A percentile compares a stretch with the other conserved stretches of the same genome.
Evolutionary conservation across 2,113 vertebrate genomes (phyloP).

Genomic region (Helogale parvula): DNA sequence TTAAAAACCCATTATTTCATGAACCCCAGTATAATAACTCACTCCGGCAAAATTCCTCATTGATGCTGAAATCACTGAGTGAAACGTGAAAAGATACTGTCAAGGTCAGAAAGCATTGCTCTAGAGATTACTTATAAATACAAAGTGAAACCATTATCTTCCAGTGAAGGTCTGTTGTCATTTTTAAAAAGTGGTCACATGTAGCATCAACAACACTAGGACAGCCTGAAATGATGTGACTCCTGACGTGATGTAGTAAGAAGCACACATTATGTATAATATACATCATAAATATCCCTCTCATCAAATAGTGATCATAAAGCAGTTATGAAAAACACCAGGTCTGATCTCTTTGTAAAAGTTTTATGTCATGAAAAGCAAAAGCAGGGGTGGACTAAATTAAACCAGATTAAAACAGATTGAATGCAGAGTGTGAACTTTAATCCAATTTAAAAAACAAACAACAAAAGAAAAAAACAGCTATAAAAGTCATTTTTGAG

Average conservation of each 20-base stretch:
- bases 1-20: neutral
- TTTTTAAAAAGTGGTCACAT: neutral
- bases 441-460: neutral
- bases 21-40: neutral
- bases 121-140: neutral
- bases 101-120: neutral
- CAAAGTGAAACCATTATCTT: neutral
- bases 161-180: neutral
- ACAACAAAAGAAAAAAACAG: neutral
- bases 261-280: neutral
- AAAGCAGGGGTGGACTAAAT: neutral
- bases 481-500: neutral
- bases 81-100: neutral
- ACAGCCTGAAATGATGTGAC: neutral
- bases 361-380: conserved; percentile 44
- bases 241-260: neutral
- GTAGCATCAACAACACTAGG: neutral
- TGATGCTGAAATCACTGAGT: neutral
- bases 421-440: neutral
- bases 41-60: neutral
- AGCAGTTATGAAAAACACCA: neutral
- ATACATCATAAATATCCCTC: neutral
- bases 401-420: neutral
- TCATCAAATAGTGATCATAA: neutral
- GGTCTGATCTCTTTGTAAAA: neutral